Percentiles rank a stretch among this genome's conserved stretches.
Evolutionary conservation across 2,888 invertebrate genomes (phyloP).

Genomic region (Atethmia centrago): DNA sequence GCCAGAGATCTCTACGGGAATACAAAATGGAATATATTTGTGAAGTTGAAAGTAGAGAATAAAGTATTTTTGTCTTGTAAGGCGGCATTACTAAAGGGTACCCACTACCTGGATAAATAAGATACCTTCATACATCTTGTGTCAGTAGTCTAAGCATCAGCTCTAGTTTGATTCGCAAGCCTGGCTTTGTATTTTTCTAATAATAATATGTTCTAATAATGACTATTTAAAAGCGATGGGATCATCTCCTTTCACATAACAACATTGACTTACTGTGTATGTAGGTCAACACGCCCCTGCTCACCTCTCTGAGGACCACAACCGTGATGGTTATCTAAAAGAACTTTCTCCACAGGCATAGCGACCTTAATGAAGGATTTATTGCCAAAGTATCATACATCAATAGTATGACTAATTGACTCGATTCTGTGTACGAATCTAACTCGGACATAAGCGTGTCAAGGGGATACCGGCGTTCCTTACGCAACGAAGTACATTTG

Average conservation of each 20-base stretch:
- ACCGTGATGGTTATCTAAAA: conserved; percentile 17
- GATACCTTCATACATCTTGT: background rate
- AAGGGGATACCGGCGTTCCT: conserved; percentile 80
- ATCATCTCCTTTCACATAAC: conserved; percentile 18
- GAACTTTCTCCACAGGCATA: conserved; percentile 44
- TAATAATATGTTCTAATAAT: background rate
- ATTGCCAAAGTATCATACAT: conserved; percentile 61
- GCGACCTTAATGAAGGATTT: conserved; percentile 44
- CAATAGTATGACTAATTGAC: conserved; percentile 72
- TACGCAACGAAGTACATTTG: conserved; percentile 51
- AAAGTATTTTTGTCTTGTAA: conserved; percentile 3
- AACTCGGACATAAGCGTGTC: conserved; percentile 78
- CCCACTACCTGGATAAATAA: background rate
- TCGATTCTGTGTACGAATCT: conserved; percentile 77
- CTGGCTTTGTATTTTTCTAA: background rate
- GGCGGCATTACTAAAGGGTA: conserved; percentile 7
- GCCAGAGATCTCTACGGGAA: conserved; percentile 37
- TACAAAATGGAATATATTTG: conserved; percentile 48
- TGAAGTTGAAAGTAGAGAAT: conserved; percentile 26
- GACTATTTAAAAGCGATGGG: conserved; percentile 1
- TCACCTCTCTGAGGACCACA: conserved; percentile 22
- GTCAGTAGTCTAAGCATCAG: background rate
- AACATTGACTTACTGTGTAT: background rate
- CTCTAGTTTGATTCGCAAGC: background rate
- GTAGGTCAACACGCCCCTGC: conserved; percentile 11